Evolutionary conservation across 2,888 invertebrate species (phyloP), one percentile per base, ranked within the genome.

Genomic region (Linnaemya tessellans): DNA sequence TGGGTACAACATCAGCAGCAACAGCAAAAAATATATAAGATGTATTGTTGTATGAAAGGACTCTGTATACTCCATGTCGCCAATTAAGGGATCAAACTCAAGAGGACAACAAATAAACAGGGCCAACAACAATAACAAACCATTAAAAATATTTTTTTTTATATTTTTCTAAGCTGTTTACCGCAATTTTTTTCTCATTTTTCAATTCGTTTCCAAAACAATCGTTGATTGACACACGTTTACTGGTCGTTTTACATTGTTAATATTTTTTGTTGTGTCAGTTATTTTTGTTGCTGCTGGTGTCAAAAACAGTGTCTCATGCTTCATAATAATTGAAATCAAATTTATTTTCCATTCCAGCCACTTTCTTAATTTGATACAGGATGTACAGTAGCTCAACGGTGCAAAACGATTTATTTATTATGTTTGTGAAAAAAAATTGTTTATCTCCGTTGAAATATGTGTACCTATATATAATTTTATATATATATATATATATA

Each of bases 171-270:
- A 46, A 41, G 15, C 77, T 71, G 58, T 77, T 30, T 77, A 56
- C 38, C 25, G 1, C 11, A 22, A 35, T 46, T 71, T 64, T 46
- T 51, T 18, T 30, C 20, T 58, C 22, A 38, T 65, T 78, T 71
- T 73, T 41, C 56, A 77, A 75, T 75, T 25, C 70, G 15, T 35
- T 15, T 51, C n/a, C n/a, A 56, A 73, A 84, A 79, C 58, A 84
- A 65, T 70, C 49, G 78, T 18, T 84, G 80, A 84, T 78, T 81
- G 78, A 84, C 81, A 81, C 81, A 62, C 77, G 80, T 78, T 80
- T 73, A 62, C 71, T 71, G 51, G 67, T 62, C 60, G 67, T 51
- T 78, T 75, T 71, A 70, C 64, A 75, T 58, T 65, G 70, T 80
- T 60, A 80, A 75, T 71, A 75, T 68, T 46, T 65, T 20, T 62